Evolutionary conservation across 2,888 invertebrate genomes (phyloP).

Genomic region (Nymphalis polychloros): DNA sequence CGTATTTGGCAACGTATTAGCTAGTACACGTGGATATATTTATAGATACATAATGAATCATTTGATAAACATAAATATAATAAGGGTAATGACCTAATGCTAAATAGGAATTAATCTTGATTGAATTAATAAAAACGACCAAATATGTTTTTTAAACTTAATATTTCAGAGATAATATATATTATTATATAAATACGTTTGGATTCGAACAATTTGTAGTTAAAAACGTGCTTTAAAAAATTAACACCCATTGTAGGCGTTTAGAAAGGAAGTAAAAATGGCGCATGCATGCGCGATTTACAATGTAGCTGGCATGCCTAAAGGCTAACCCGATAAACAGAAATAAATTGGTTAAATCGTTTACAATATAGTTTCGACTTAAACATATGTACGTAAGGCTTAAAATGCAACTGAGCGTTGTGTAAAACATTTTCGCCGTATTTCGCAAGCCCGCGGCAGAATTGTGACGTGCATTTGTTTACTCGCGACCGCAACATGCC

Average conservation of each 20-base stretch:
- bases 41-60: background rate
- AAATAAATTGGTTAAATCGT: slow-evolving; percentile 45
- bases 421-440: slow-evolving; percentile 42
- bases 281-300: slow-evolving; percentile 42
- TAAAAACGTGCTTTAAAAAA: slow-evolving; percentile 9
- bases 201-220: background rate
- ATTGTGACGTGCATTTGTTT: slow-evolving; percentile 58
- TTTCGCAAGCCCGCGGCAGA: slow-evolving; percentile 48
- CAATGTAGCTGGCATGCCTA: slow-evolving; percentile 46
- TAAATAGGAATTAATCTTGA: background rate
- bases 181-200: no score
- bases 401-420: slow-evolving; percentile 29
- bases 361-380: slow-evolving; percentile 39
- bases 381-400: slow-evolving; percentile 40
- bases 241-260: slow-evolving; percentile 32
- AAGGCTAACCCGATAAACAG: slow-evolving; percentile 48
- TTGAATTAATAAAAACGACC: background rate
- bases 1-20: background rate
- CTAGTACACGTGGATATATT: background rate
- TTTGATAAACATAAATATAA: background rate
- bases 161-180: no score
- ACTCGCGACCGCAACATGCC: slow-evolving; percentile 55
- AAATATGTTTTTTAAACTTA: no score
- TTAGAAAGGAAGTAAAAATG: slow-evolving; percentile 40
- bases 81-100: background rate